phyloP scores from a whole-genome alignment of 1,140 invertebrate species.

The Proctacanthus coquilletti region DNA sequence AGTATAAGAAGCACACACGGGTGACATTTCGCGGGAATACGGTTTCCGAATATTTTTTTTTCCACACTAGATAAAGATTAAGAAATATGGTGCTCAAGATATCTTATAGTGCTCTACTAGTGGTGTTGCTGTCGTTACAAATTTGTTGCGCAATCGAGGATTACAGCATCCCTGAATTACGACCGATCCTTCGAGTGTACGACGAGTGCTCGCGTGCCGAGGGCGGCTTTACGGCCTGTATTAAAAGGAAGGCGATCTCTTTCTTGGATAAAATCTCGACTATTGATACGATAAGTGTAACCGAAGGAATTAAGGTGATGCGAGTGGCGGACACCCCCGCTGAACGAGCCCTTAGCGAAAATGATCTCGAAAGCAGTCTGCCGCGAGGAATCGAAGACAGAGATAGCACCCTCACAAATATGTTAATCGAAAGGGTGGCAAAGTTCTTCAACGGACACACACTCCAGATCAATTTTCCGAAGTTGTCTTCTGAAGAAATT shows the following conservation, averaged over 20 bases:
- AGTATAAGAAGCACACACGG: neutral
- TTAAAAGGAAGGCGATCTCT: constrained; percentile 64
- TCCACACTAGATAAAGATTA: neutral
- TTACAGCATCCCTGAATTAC: constrained; percentile 33
- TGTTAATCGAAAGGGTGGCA: constrained; percentile 52
- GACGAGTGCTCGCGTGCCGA: constrained; percentile 43
- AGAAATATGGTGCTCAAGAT: neutral
- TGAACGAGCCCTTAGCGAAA: constrained; percentile 30
- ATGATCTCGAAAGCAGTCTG: constrained; percentile 47
- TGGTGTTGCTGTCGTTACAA: constrained; percentile 16
- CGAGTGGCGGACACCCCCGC: constrained; percentile 33
- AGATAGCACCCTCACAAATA: constrained; percentile 46
- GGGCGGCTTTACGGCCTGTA: constrained; percentile 46
- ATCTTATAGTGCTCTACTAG: constrained; percentile 2
- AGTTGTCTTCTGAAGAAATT: constrained; percentile 47
- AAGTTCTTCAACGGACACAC: constrained; percentile 55
- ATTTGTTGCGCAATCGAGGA: constrained; percentile 12
- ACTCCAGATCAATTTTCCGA: constrained; percentile 56
- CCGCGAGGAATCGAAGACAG: constrained; percentile 43
- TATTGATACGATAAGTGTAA: constrained; percentile 47
- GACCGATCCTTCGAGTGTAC: constrained; percentile 39
- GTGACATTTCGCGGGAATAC: neutral
- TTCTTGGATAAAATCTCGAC: constrained; percentile 54
- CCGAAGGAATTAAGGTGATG: constrained; percentile 48
- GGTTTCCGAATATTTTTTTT: too few relatives aligned